Conservation (phyloP, 2,113 vertebrate genomes). For the crab-eating macaque (Macaca fascicularis) region DNA sequence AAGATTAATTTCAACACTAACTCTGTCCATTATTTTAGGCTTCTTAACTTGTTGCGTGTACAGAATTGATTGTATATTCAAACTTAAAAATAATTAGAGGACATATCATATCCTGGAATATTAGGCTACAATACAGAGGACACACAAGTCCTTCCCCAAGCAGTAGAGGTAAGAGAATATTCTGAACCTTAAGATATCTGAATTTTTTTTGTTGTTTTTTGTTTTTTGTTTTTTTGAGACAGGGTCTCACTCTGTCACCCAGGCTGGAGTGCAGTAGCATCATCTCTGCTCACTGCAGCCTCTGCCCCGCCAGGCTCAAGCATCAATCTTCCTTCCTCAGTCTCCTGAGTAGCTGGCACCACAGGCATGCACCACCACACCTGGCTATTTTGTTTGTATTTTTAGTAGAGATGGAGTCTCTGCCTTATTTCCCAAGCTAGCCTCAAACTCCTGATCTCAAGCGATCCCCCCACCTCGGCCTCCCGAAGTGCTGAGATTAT, state of each 20-base stretch:
- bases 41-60: conserved; percentile 47
- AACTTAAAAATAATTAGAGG: conserved; percentile 64
- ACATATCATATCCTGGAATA: not conserved
- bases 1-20: conserved; percentile 70
- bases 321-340: not conserved
- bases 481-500: not conserved
- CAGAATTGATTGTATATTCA: conserved; percentile 48
- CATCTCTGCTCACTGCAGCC: not conserved
- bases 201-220: not conserved
- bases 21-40: conserved; percentile 46
- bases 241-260: not conserved
- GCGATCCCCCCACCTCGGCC: not conserved
- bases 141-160: not conserved
- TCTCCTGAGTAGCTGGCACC: not conserved
- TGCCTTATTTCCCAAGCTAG: not conserved
- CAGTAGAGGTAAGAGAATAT: not conserved
- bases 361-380: not conserved
- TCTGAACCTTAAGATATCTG: not conserved
- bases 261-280: not conserved
- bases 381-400: not conserved
- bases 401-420: not conserved
- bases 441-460: not conserved
- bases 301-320: not conserved
- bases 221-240: too few relatives aligned
- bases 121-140: not conserved